Conservation (phyloP, 2,888 invertebrate genomes). For the Apodemia duryi region DNA sequence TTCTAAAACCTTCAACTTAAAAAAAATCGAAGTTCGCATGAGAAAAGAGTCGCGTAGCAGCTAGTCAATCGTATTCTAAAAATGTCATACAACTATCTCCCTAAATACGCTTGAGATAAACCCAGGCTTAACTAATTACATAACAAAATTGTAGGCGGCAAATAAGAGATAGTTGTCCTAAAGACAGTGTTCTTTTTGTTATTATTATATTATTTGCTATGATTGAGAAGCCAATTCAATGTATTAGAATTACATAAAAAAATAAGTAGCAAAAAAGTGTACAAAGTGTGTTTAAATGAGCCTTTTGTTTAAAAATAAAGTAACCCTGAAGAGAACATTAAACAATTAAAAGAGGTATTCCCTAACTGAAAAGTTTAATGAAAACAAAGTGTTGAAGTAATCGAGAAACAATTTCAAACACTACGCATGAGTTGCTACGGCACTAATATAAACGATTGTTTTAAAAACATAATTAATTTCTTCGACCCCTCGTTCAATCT, state of each 20-base stretch:
- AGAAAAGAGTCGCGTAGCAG: too few species aligned
- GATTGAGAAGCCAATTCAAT: too few species aligned
- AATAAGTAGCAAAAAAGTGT: neutral
- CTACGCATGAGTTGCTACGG: slow-evolving; percentile 72
- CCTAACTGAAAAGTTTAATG: slow-evolving; percentile 58
- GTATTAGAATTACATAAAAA: neutral
- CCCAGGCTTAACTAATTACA: too few species aligned
- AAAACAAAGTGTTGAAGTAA: slow-evolving; percentile 74
- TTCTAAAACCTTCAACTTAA: too few species aligned
- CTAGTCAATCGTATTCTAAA: too few species aligned
- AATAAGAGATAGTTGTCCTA: too few species aligned
- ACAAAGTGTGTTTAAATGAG: too few species aligned
- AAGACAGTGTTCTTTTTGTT: neutral
- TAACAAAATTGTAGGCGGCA: too few species aligned
- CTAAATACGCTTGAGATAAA: too few species aligned
- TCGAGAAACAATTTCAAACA: slow-evolving; percentile 74
- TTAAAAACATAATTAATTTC: slow-evolving; percentile 78
- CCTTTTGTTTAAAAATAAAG: too few species aligned
- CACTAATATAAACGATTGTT: slow-evolving; percentile 76
- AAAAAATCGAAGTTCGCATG: too few species aligned
- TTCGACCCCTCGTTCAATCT: slow-evolving; percentile 65
- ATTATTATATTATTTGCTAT: neutral
- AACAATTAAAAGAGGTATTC: slow-evolving; percentile 37
- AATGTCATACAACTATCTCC: too few species aligned
- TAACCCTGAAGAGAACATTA: slow-evolving; percentile 29